Evolutionary conservation across 2,113 vertebrate species (phyloP).

Genomic region (Tragelaphus imberbis): DNA sequence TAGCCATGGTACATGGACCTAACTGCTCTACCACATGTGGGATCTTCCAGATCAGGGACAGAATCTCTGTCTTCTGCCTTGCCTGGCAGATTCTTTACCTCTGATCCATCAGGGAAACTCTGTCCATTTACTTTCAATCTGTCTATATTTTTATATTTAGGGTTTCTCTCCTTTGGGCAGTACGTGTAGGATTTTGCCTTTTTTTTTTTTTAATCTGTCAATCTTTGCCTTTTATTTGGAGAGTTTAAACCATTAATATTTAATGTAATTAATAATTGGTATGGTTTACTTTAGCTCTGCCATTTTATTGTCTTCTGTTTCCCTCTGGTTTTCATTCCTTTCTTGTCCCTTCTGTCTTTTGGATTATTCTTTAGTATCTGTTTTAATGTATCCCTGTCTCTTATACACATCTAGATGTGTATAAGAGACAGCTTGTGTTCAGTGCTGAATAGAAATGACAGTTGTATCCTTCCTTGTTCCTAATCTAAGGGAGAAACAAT

Average conservation of each 20-base stretch:
- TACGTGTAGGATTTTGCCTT: neutral
- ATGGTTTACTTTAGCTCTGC: neutral
- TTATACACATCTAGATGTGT: too few species aligned
- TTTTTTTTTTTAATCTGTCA: neutral
- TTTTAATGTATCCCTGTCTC: constrained; percentile 7
- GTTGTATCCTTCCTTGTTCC: neutral
- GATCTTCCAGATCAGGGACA: neutral
- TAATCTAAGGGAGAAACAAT: neutral
- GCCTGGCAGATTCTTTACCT: neutral
- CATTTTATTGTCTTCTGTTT: neutral
- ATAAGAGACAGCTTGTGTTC: too few species aligned
- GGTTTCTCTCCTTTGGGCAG: neutral
- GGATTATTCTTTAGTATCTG: neutral
- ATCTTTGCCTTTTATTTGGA: constrained; percentile 11
- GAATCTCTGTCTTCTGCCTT: neutral
- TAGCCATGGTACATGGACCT: rapidly evolving
- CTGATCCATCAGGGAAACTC: neutral
- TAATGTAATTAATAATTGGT: constrained; percentile 10
- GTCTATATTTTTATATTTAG: neutral
- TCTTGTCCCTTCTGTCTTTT: neutral
- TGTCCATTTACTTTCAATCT: neutral
- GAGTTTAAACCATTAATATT: neutral
- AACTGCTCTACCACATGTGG: neutral
- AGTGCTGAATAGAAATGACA: neutral
- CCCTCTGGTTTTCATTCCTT: neutral